Base-by-base conservation (phyloP, 30 jellyfish, hydroid and myxozoan species). In the Hydractinia echinata region DNA sequence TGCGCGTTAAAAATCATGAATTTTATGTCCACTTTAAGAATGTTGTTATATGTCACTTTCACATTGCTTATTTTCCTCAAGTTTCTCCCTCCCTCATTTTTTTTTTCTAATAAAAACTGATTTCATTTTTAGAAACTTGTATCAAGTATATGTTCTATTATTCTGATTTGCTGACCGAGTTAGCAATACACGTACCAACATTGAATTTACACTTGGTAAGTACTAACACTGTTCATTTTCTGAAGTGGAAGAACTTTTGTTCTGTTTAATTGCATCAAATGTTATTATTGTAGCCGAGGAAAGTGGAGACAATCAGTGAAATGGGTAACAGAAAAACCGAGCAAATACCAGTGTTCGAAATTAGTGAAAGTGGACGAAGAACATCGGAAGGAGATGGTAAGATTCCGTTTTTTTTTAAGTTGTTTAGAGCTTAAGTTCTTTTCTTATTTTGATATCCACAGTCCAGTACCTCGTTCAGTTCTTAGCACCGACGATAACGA, bases 111-210 rank as follows among this genome's bases (percentile, higher is more conserved):
- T 7, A n/a, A 44, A 8, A 6, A 7, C 4, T n/a, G 19, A n/a
- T 51, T 7, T 64, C 2, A 6, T 64, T 7, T 64, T 64, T 64
- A 64, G 74, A 64, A 64, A 64, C n/a, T n/a, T 7, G 52, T 44
- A 20, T 4, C 60, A 80, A 79, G n/a, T 86, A 86, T 19, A 82
- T 92, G 60, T 89, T 85, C 20, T 92, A 92, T 62, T 92, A 82
- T 76, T 78, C 96, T 6, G 98, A 92, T 73, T 86, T 81, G 5
- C 74, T 89, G 62, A 86, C 96, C 10, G 98, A 92, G 79, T 69
- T 92, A 52, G 98, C 98, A 48, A 84, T 92, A 8, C 82, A 82
- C 18, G 98, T 86, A 4, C 98, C 98, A 44, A 95, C 96, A 1
- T 44, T 92, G 30, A 92, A 92, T 68, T 62, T 85, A 5, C 14